phyloP scores from a whole-genome alignment of 2,888 invertebrate species.

The Xanthorhoe spadicearia region DNA sequence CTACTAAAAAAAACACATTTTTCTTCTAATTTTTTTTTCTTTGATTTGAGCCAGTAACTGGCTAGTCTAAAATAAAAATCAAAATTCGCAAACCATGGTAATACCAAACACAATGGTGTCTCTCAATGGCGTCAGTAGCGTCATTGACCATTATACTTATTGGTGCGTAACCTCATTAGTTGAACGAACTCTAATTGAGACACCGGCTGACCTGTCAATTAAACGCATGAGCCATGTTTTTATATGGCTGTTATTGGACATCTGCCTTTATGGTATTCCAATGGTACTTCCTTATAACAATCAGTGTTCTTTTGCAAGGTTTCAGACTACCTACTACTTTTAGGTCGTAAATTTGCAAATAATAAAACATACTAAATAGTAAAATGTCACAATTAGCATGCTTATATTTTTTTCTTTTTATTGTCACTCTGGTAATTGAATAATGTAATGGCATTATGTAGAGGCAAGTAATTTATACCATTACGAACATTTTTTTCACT shows the following conservation, averaged over 20 bases:
- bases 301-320: too few species aligned
- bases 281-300: neutral
- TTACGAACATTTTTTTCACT: too few species aligned
- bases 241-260: conserved; percentile 30
- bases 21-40: too few species aligned
- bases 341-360: too few species aligned
- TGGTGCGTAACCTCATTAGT: conserved; percentile 77
- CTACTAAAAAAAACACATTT: too few species aligned
- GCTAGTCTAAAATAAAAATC: neutral
- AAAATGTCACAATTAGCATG: too few species aligned
- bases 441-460: too few species aligned
- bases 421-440: too few species aligned
- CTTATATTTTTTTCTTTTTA: too few species aligned
- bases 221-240: conserved; percentile 57
- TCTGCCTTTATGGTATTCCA: conserved; percentile 26
- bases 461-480: too few species aligned
- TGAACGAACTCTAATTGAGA: conserved; percentile 82
- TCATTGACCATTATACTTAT: conserved; percentile 63
- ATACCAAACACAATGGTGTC: conserved; percentile 31
- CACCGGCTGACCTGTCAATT: conserved; percentile 83
- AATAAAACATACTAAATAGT: too few species aligned
- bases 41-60: neutral
- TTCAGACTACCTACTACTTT: too few species aligned
- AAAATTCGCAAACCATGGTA: neutral
- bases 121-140: conserved; percentile 47